Conservation (phyloP, 64 coral and sea anemone species). For the Catalaphyllia jardinei region DNA sequence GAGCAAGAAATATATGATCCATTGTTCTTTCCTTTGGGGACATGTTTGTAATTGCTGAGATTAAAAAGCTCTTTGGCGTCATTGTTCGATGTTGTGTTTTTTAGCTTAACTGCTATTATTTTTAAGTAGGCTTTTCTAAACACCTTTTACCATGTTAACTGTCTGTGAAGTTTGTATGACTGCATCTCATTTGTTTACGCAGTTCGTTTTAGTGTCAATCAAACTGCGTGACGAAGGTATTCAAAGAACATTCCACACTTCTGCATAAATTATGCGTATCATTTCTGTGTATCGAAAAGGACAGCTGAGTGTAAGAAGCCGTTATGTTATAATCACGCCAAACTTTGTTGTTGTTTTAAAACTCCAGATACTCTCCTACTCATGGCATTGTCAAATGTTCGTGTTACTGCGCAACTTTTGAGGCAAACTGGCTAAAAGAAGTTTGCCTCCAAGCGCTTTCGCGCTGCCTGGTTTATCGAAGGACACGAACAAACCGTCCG, state of each 20-base stretch:
- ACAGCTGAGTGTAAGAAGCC: neutral
- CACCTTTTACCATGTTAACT: neutral
- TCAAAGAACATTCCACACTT: neutral
- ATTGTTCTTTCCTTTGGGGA: neutral
- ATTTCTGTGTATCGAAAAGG: neutral
- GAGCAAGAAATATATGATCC: neutral
- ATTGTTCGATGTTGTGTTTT: neutral
- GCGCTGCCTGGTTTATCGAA: slow-evolving; percentile 57
- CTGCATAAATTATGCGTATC: slow-evolving; percentile 32
- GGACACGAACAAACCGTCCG: neutral
- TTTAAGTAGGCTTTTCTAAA: no score
- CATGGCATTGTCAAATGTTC: neutral
- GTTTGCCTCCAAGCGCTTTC: slow-evolving; percentile 32
- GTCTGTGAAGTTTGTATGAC: neutral
- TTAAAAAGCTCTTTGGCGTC: neutral
- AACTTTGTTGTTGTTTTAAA: neutral
- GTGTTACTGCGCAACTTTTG: neutral
- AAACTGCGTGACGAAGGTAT: slow-evolving; percentile 23
- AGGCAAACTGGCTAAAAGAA: slow-evolving; percentile 49
- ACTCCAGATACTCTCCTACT: neutral
- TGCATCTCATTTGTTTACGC: neutral
- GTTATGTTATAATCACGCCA: slow-evolving; percentile 5
- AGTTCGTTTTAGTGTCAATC: neutral
- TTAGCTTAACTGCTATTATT: neutral
- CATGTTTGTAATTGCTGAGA: neutral